Percentiles rank a stretch among this genome's conserved stretches.
Evolutionary conservation across 2,888 invertebrate genomes (phyloP).

Genomic region (Diaphora mendica): DNA sequence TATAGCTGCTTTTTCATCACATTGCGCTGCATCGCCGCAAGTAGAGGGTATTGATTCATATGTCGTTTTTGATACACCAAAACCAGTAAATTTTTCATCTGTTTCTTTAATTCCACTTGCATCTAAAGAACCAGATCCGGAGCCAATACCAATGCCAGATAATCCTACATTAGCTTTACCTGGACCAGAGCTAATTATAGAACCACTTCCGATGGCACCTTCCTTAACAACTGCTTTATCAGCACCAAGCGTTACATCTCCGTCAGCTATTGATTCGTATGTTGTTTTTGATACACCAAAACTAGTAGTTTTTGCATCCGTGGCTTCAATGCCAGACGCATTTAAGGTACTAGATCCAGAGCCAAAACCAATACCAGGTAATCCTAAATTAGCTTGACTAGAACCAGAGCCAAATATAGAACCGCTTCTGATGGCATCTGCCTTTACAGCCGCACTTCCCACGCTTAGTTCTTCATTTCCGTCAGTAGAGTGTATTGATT

Average conservation of each 20-base stretch:
- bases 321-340: too few relatives aligned
- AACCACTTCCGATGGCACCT: neutral
- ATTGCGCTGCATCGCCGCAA: conserved; percentile 65
- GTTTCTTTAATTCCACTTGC: too few relatives aligned
- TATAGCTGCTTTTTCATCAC: neutral
- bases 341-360: neutral
- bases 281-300: neutral
- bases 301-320: neutral
- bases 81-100: neutral
- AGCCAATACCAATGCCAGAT: neutral
- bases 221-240: neutral
- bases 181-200: neutral
- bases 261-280: neutral
- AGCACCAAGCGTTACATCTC: conserved; percentile 65
- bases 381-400: neutral
- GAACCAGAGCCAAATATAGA: neutral
- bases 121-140: neutral
- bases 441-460: neutral
- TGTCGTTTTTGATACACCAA: neutral
- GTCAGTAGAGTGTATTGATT: neutral
- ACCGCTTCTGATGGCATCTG: neutral
- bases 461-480: conserved; percentile 65
- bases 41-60: neutral
- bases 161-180: too few relatives aligned
- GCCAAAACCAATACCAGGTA: neutral